Percentiles rank a stretch among this genome's conserved stretches.
phyloP scores from a whole-genome alignment of 2,888 invertebrate species.

The Drosophila prostipennis region DNA sequence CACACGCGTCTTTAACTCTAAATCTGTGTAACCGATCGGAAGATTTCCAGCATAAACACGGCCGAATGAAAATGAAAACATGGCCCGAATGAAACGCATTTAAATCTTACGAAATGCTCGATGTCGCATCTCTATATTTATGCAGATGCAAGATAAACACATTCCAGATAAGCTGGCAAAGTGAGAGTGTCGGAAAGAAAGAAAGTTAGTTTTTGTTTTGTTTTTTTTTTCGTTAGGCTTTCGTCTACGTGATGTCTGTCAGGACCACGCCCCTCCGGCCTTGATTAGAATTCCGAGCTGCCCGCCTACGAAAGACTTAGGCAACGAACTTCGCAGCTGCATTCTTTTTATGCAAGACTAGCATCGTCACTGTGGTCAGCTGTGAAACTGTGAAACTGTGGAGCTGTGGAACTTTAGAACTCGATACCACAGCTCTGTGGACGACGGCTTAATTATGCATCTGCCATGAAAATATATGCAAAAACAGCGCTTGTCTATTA shows the following conservation, averaged over 20 bases:
- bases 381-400: constrained; percentile 22
- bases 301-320: constrained; percentile 66
- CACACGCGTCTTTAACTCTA: constrained; percentile 30
- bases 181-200: constrained; percentile 63
- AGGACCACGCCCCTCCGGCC: constrained; percentile 13
- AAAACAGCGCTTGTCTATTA: constrained; percentile 62
- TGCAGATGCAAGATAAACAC: constrained; percentile 70
- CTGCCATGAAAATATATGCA: constrained; percentile 55
- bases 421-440: constrained; percentile 44
- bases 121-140: constrained; percentile 52
- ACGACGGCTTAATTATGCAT: constrained; percentile 61
- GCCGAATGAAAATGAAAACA: constrained; percentile 34
- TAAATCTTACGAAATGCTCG: constrained; percentile 55
- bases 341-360: constrained; percentile 37
- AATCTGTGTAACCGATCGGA: constrained; percentile 19
- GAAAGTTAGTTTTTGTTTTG: constrained; percentile 53
- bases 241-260: constrained; percentile 34
- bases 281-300: constrained; percentile 59
- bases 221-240: constrained; percentile 13
- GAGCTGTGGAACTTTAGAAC: constrained; percentile 15
- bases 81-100: constrained; percentile 40
- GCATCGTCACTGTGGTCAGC: constrained; percentile 58
- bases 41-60: constrained; percentile 30
- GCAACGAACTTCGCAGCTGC: constrained; percentile 60
- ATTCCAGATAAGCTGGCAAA: constrained; percentile 46